Base-by-base conservation (phyloP, 2,113 vertebrate species). In the Cinclus cinclus region DNA sequence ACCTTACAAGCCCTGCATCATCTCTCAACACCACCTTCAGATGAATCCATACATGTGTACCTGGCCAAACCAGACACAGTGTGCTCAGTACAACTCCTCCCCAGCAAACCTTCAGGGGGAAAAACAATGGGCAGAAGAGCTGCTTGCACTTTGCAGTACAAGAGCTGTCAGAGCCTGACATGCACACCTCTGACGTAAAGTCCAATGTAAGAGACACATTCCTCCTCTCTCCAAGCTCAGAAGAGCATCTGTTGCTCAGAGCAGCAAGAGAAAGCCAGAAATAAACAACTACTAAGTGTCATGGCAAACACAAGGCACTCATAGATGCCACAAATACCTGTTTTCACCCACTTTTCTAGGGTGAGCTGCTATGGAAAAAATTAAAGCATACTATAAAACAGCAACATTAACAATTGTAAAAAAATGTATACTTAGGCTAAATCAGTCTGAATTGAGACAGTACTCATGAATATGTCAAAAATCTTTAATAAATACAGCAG, bases 41-140 rank as follows among this genome's bases (percentile, higher is more conserved):
- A 46, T 17, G 50, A 14, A n/a, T 3, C 65, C n/a, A 49, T 4
- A 10, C 9, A 10, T 1, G 2, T 1, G 0, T 1, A 15, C 41
- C 33, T 16, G 19, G 49, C 50, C 67, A 89, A 74, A 55, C 6
- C 25, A 22, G 30, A 28, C 10, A 1, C 19, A 15, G 7, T 0
- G 0, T 20, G 21, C 33, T 49, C 60, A 85, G 55, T 31, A 73
- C 39, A 44, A 11, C 14, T 42, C 56, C 17, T 42, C 37, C 46
- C 37, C 41, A 27, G 10, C 30, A 79, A 83, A 64, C 3, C 8
- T 15, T 10, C 1, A 0, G 11, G 15, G 20, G 4, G 2, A 31
- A 44, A 35, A 35, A 1, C 12, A 55, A 5, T 0, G 0, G 39
- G 52, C 52, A 81, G 42, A 80, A 67, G 46, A 81, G 27, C 12